Evolutionary conservation across 2,113 vertebrate genomes (phyloP).

Genomic region (Oncorhynchus nerka): DNA sequence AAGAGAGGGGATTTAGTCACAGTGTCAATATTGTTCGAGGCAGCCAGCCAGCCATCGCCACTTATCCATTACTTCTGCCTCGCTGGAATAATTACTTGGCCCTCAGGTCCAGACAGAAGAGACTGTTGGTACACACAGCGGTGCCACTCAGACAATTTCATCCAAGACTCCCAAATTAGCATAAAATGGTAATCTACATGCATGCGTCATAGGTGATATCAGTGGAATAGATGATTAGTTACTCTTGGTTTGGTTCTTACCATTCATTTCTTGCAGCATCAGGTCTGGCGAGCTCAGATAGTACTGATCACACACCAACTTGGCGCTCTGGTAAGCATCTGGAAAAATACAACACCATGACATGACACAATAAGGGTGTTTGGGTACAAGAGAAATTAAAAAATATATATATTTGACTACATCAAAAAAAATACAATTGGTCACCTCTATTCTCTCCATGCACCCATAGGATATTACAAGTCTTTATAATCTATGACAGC

Average conservation of each 20-base stretch:
- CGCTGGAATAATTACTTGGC: slow-evolving; percentile 32
- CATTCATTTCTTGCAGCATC: slow-evolving; percentile 79
- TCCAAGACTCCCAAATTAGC: not conserved
- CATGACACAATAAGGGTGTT: not conserved
- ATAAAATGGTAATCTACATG: not conserved
- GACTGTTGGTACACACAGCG: slow-evolving; percentile 8
- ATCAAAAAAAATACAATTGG: not conserved
- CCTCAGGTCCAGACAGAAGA: slow-evolving; percentile 37
- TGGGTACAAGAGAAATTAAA: not conserved
- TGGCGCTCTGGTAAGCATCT: slow-evolving; percentile 90
- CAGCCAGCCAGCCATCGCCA: slow-evolving; percentile 21
- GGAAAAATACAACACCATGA: not conserved
- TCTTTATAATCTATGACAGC: not conserved
- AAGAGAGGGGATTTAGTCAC: slow-evolving; percentile 21
- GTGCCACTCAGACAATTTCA: not conserved
- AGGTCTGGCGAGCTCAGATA: slow-evolving; percentile 86
- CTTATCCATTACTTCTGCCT: slow-evolving; percentile 29
- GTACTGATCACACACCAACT: slow-evolving; percentile 90
- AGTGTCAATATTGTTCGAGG: slow-evolving; percentile 54
- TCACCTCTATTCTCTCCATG: not conserved
- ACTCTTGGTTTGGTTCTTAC: slow-evolving; percentile 62
- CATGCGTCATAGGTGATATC: not conserved
- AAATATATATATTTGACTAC: not conserved
- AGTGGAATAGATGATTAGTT: not conserved
- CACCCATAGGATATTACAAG: not conserved